Evolutionary conservation across 1,140 invertebrate species (phyloP).

Genomic region (Drosophila fuyamai): DNA sequence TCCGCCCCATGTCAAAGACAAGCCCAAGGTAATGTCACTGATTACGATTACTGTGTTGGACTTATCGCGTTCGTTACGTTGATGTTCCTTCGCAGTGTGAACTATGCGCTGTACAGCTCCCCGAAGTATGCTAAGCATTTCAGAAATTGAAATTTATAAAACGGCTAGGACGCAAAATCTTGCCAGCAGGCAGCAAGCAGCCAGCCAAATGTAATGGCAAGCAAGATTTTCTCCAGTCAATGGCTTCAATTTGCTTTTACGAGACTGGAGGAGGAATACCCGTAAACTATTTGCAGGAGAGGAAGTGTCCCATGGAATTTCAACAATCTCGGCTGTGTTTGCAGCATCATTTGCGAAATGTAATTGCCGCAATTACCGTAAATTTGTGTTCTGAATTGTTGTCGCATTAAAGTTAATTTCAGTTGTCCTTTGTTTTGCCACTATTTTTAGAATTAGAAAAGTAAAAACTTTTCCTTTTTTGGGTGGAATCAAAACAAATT

Average conservation of each 20-base stretch:
- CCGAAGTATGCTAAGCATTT: slow-evolving; percentile 76
- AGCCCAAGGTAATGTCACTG: slow-evolving; percentile 65
- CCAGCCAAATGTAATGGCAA: slow-evolving; percentile 47
- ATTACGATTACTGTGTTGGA: slow-evolving; percentile 58
- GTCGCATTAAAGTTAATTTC: slow-evolving; percentile 77
- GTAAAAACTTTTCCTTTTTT: slow-evolving; percentile 18
- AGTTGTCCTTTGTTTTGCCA: slow-evolving; percentile 58
- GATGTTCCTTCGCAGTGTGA: slow-evolving; percentile 12
- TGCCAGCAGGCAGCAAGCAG: slow-evolving; percentile 33
- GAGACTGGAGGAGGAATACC: slow-evolving; percentile 25
- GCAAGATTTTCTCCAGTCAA: slow-evolving; percentile 72
- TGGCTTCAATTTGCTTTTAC: slow-evolving; percentile 80
- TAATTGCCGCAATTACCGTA: slow-evolving; percentile 80
- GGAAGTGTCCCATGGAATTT: slow-evolving; percentile 20
- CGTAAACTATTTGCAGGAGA: slow-evolving; percentile 34
- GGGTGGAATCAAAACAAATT: slow-evolving; percentile 69
- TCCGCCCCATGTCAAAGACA: background rate
- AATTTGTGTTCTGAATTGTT: slow-evolving; percentile 74
- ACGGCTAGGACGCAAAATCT: slow-evolving; percentile 21
- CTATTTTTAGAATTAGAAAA: slow-evolving; percentile 59
- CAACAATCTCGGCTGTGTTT: slow-evolving; percentile 59
- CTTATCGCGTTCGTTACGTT: slow-evolving; percentile 18
- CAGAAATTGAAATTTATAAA: slow-evolving; percentile 83
- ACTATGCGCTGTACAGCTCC: slow-evolving; percentile 44
- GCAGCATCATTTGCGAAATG: slow-evolving; percentile 73